Evolutionary conservation across 2,888 invertebrate genomes (phyloP).

Genomic region (Brachycybe producta): DNA sequence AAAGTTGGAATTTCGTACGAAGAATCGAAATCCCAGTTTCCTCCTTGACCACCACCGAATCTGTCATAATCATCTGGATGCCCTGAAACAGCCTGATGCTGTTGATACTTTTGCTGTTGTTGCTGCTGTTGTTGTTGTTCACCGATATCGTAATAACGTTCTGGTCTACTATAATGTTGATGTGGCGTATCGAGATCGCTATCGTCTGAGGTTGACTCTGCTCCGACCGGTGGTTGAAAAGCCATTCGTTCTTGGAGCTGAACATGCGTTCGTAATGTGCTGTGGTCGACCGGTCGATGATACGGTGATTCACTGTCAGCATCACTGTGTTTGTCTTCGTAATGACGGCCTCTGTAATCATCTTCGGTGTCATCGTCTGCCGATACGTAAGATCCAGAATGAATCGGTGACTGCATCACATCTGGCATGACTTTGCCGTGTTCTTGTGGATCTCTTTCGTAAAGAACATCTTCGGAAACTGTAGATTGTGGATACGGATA

Average conservation of each 20-base stretch:
- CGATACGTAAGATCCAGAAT: slow-evolving; percentile 15
- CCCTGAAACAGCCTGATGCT: no score
- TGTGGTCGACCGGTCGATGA: slow-evolving; percentile 5
- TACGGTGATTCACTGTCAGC: slow-evolving; percentile 13
- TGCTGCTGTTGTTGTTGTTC: slow-evolving; percentile 16
- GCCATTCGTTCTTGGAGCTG: slow-evolving; percentile 3
- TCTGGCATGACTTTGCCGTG: slow-evolving; percentile 8
- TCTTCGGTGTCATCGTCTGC: slow-evolving; percentile 17
- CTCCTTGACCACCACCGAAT: slow-evolving; percentile 3
- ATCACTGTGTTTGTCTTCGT: slow-evolving; percentile 11
- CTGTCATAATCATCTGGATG: slow-evolving; percentile 2
- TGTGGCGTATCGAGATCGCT: slow-evolving; percentile 8
- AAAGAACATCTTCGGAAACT: no score
- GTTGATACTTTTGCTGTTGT: no score
- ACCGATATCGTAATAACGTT: slow-evolving; percentile 4
- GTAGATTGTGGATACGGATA: no score
- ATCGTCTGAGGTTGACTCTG: slow-evolving; percentile 13
- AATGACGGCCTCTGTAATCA: slow-evolving; percentile 3
- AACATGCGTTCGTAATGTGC: not conserved
- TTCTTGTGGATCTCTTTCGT: not conserved
- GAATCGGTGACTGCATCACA: slow-evolving; percentile 12
- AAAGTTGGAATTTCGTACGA: not conserved
- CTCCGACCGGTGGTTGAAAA: slow-evolving; percentile 2
- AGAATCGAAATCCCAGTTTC: slow-evolving; percentile 6
- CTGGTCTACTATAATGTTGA: not conserved